These are phyloP conservation scores for Trichogramma dendrolimi DNA, from an alignment of 2,888 invertebrate genomes.

Conservation along the genomic window DNA sequence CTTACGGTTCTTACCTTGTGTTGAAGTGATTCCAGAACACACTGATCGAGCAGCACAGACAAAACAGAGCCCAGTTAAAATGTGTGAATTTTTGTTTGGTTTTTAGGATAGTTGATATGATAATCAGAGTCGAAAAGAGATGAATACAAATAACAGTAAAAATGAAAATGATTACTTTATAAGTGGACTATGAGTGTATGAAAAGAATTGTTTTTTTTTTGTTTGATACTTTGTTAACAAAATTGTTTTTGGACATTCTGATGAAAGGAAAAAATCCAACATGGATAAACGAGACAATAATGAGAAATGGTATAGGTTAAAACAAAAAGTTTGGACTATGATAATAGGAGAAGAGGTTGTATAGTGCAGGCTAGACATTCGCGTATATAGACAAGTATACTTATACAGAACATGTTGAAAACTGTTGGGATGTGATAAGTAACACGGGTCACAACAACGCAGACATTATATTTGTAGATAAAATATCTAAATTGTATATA, in stretches of 20 bases:
- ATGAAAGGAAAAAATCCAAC: slow-evolving; percentile 22
- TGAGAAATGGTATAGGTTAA: slow-evolving; percentile 29
- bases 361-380: slow-evolving; percentile 49
- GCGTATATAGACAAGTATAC: slow-evolving; percentile 46
- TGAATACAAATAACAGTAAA: slow-evolving; percentile 28
- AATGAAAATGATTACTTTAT: slow-evolving; percentile 10
- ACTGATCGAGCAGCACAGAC: slow-evolving; percentile 79
- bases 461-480: slow-evolving; percentile 29
- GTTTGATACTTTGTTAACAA: slow-evolving; percentile 4
- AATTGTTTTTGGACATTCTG: slow-evolving; percentile 4
- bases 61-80: slow-evolving; percentile 61
- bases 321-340: neutral
- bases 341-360: slow-evolving; percentile 28
- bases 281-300: slow-evolving; percentile 22
- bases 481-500: too few species aligned
- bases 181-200: neutral
- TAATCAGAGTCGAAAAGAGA: slow-evolving; percentile 27
- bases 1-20: slow-evolving; percentile 80
- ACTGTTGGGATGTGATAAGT: slow-evolving; percentile 56
- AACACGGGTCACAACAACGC: slow-evolving; percentile 84
- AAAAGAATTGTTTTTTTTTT: slow-evolving; percentile 6
- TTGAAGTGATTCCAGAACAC: slow-evolving; percentile 99
- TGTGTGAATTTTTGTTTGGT: slow-evolving; percentile 27
- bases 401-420: slow-evolving; percentile 49
- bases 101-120: slow-evolving; percentile 28